Evolutionary conservation across 2,797 vertebrate genomes (phyloP).

Genomic region (Pangasius larnaudii): DNA sequence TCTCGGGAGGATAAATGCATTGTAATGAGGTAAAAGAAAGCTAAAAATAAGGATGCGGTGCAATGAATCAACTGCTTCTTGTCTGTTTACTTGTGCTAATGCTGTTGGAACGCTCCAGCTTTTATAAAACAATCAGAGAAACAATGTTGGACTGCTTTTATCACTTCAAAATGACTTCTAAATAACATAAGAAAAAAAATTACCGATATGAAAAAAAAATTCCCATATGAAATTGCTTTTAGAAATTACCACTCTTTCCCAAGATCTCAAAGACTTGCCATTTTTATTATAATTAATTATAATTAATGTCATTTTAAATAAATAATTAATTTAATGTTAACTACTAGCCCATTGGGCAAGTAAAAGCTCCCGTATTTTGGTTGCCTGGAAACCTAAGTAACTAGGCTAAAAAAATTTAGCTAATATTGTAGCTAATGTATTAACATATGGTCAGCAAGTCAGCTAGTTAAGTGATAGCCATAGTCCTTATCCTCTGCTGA

Average conservation of each 20-base stretch:
- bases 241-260: background rate
- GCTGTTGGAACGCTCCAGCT: conserved; percentile 37
- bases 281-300: background rate
- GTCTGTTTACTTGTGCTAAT: conserved; percentile 48
- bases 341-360: background rate
- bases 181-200: background rate
- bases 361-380: background rate
- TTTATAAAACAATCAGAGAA: conserved; percentile 22
- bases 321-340: background rate
- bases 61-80: conserved; percentile 53
- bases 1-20: conserved; percentile 66
- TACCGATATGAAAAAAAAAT: background rate
- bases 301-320: background rate
- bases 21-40: conserved; percentile 63
- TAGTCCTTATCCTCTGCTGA: background rate
- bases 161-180: conserved; percentile 11
- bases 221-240: background rate
- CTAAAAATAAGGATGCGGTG: conserved; percentile 63
- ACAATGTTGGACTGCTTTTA: background rate
- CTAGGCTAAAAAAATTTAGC: too few relatives aligned
- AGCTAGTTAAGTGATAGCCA: background rate
- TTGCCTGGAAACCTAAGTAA: background rate
- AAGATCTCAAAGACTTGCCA: background rate
- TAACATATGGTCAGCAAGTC: background rate
- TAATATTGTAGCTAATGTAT: background rate